Base-by-base conservation (phyloP, 2,888 invertebrate genomes). In the Pogonocherus hispidulus region DNA sequence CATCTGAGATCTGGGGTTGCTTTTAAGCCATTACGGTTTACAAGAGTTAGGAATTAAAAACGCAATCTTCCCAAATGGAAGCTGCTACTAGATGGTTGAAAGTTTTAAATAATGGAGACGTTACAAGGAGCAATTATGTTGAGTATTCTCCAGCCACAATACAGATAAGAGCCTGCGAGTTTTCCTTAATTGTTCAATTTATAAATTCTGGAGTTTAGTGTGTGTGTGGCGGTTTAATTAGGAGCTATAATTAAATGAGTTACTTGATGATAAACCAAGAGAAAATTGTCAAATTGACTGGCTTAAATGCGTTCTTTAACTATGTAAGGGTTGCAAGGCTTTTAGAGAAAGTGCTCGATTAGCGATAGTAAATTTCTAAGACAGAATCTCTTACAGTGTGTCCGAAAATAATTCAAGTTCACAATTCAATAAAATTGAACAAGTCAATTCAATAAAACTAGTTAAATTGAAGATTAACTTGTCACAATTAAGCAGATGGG, bases 231-330 rank as follows among this genome's bases (percentile, higher is more conserved):
- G 41, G 47, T 60, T 66, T 63, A 66, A 69, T 69, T 66, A 46
- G 41, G 11, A 52, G 55, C 60, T 18, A 35, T 63, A 69, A 66
- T 66, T 66, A 54, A 63, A 59, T 57, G 18, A 27, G 56, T 46
- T 60, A 65, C 55, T 67, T 55, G 32, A 11, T 52, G 64, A 65
- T 56, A 60, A 69, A 65, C 62, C 60, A 56, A 51, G 62, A 56
- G 65, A 69, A 64, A 62, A 69, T 69, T 62, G 62, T 56, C 51
- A 65, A 69, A 69, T 62, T 69, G 62, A 69, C 65, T 63, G 59
- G 44, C 55, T 65, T 60, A 59, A 68, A 60, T 59, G 55, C 14
- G 63, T 37, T 56, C 52, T 37, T 20, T 44, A 65, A 22, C 60
- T 16, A 3, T n/a, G n/a, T n/a, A n/a, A n/a, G 2, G 2, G 1